A percentile compares a stretch with the other conserved stretches of the same genome.
Conservation (phyloP, 2,113 vertebrate species). For the Heloderma charlesbogerti region DNA sequence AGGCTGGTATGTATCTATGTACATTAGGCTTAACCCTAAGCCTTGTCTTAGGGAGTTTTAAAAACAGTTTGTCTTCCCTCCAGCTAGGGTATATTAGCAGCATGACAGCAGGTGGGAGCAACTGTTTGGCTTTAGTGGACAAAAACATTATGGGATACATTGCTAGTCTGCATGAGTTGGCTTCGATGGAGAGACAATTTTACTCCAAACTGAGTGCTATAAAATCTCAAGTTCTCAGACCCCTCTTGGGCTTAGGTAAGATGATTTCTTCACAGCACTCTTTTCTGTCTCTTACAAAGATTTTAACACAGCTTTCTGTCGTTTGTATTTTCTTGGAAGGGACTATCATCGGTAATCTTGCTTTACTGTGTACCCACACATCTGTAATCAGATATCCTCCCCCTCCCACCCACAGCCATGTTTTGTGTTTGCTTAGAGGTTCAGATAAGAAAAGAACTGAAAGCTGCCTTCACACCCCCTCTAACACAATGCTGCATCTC, state of each 20-base stretch:
- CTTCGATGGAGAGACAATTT: constrained; percentile 90
- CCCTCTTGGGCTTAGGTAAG: constrained; percentile 92
- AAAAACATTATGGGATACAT: constrained; percentile 94
- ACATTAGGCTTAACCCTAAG: not conserved
- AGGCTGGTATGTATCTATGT: not conserved
- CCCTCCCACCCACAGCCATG: not conserved
- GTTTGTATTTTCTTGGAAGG: not conserved
- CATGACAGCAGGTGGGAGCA: constrained; percentile 86
- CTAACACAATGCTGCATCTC: not conserved
- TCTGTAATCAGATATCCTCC: not conserved
- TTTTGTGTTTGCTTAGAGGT: not conserved
- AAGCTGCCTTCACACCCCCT: not conserved
- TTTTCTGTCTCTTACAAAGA: not conserved
- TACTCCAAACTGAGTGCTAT: constrained; percentile 89
- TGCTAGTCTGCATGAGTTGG: constrained; percentile 93
- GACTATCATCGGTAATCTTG: not conserved
- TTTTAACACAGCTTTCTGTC: not conserved
- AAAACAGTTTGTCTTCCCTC: constrained; percentile 52
- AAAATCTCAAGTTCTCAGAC: constrained; percentile 90
- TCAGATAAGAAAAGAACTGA: not conserved
- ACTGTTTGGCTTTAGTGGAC: constrained; percentile 87
- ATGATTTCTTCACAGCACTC: not conserved
- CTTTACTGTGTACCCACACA: not conserved
- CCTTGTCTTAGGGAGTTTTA: not conserved
- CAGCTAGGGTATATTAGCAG: constrained; percentile 94